phyloP scores from a whole-genome alignment of 2,113 vertebrate species.

The Canis aureus region DNA sequence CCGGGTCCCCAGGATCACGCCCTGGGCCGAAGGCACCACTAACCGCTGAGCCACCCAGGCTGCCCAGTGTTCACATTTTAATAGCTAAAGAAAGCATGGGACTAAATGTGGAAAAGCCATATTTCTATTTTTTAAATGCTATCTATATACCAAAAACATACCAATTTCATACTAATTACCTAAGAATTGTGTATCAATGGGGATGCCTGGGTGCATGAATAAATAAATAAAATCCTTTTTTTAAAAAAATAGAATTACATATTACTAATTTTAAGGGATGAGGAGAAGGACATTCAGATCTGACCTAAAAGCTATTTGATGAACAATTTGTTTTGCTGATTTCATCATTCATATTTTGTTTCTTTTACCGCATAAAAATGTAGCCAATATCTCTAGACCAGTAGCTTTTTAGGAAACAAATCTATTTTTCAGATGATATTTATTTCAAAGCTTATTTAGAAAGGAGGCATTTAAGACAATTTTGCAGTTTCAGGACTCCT shows the following conservation, averaged over 20 bases:
- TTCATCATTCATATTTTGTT: neutral
- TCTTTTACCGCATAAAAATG: neutral
- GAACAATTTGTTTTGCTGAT: neutral
- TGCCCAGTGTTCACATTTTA: neutral
- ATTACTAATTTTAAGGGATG: neutral
- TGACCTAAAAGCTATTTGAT: neutral
- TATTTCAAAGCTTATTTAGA: constrained; percentile 42
- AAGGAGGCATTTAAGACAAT: neutral
- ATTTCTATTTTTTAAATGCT: neutral
- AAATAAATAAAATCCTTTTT: no score
- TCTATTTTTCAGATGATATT: constrained; percentile 15
- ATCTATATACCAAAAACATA: neutral
- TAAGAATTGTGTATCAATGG: neutral
- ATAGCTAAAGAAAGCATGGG: neutral
- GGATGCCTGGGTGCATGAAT: no score
- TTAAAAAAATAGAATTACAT: neutral
- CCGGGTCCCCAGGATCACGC: no score
- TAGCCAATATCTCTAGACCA: neutral
- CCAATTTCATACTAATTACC: neutral
- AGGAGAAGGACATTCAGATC: neutral
- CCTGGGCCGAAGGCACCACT: no score
- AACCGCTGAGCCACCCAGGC: no score
- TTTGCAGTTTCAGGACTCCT: constrained; percentile 56
- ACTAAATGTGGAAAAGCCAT: neutral
- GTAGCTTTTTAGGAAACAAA: constrained; percentile 14